These are phyloP conservation scores for Cataglyphis albicans DNA, from an alignment of 2,888 invertebrate species.

Conservation along the genomic window DNA sequence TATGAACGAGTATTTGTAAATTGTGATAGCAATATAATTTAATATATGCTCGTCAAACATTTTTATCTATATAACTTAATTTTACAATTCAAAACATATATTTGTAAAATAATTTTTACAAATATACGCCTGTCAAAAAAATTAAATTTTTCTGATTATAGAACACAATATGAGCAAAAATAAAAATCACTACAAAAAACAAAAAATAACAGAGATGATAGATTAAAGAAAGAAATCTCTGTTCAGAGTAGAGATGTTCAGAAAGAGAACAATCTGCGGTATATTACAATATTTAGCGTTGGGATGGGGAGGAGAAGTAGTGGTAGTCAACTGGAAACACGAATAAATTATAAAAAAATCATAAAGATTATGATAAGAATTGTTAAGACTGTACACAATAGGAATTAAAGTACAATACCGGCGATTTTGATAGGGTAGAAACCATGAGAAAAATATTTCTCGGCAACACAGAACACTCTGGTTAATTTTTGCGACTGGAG, in stretches of 20 bases:
- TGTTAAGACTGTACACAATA: background rate
- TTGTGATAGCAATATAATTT: background rate
- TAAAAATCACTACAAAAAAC: background rate
- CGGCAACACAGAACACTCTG: background rate
- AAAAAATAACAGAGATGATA: background rate
- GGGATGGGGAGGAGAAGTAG: too few species aligned
- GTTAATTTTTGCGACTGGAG: background rate
- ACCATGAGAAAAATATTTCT: background rate
- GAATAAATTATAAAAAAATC: background rate
- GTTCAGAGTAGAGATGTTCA: background rate
- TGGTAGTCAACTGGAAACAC: background rate
- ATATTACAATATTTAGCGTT: background rate
- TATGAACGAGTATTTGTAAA: background rate
- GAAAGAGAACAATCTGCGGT: slow-evolving; percentile 8
- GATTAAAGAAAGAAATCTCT: background rate
- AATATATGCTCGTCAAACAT: too few species aligned
- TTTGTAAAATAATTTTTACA: too few species aligned
- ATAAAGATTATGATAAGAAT: slow-evolving; percentile 7
- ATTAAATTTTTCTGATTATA: too few species aligned
- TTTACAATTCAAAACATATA: too few species aligned
- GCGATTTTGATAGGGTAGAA: background rate
- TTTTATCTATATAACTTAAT: too few species aligned
- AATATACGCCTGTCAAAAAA: too few species aligned
- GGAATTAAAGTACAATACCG: slow-evolving; percentile 27
- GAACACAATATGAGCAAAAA: background rate